phyloP scores from a whole-genome alignment of 2,888 invertebrate genomes.

The Aleiodes alternator region DNA sequence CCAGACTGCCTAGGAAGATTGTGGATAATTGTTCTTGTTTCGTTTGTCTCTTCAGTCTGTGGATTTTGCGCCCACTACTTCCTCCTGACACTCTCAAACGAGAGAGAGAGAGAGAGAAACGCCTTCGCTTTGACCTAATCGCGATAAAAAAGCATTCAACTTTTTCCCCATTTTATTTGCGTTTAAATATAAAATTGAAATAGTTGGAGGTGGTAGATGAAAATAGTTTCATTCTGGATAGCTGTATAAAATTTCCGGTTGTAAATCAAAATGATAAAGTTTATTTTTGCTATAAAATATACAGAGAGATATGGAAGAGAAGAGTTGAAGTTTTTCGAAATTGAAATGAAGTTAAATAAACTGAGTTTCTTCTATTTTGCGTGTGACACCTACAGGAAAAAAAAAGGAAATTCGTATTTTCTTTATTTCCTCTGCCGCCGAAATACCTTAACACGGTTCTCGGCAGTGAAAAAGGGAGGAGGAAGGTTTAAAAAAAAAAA shows the following conservation, averaged over 20 bases:
- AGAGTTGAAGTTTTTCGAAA: too few relatives aligned
- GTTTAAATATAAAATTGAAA: slow-evolving; percentile 13
- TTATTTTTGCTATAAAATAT: background rate
- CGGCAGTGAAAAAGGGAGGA: too few relatives aligned
- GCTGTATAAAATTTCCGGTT: slow-evolving; percentile 14
- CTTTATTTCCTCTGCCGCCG: too few relatives aligned
- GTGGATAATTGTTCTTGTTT: slow-evolving; percentile 18
- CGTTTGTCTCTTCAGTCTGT: slow-evolving; percentile 27
- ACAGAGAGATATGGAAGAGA: background rate
- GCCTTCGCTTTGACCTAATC: slow-evolving; percentile 31
- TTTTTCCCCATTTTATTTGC: background rate
- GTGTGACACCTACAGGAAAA: too few relatives aligned
- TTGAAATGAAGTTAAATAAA: too few relatives aligned
- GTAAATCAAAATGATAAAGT: background rate
- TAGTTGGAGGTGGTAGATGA: slow-evolving; percentile 12
- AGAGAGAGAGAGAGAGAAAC: background rate
- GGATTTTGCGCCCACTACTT: slow-evolving; percentile 26
- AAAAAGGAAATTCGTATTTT: too few relatives aligned
- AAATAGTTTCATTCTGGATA: background rate
- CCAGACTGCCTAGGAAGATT: slow-evolving; percentile 4
- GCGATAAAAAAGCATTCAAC: background rate
- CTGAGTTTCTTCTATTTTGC: too few relatives aligned
- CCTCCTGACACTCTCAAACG: background rate
- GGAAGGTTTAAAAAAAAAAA: background rate
- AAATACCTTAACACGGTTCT: too few relatives aligned